phyloP scores from a whole-genome alignment of 2,113 vertebrate species.

The Megaceryle maxima region DNA sequence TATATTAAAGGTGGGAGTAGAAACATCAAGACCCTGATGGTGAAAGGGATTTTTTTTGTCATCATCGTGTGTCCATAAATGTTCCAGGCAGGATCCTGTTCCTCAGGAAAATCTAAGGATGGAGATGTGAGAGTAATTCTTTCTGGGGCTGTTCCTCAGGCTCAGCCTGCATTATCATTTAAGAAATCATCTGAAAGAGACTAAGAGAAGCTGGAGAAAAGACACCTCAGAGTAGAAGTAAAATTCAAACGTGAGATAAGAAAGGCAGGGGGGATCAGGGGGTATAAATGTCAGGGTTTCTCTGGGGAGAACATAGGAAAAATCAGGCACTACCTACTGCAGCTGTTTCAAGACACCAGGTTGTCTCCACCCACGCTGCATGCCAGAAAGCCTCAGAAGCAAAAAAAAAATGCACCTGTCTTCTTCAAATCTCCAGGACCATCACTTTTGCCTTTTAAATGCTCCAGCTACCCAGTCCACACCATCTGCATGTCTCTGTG shows the following conservation, averaged over 20 bases:
- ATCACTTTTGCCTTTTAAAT: not conserved
- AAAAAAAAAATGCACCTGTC: not conserved
- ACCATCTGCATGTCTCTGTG: fast-evolving
- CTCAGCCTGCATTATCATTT: not conserved
- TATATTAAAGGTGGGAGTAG: not conserved
- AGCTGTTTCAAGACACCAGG: not conserved
- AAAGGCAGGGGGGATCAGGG: not conserved
- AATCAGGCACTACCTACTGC: not conserved
- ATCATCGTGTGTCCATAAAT: not conserved
- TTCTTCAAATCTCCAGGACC: not conserved
- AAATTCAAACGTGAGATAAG: not conserved
- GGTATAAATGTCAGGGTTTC: not conserved
- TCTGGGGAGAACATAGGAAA: not conserved
- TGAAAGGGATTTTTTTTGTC: not conserved
- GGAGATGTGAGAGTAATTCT: not conserved
- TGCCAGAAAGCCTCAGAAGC: not conserved
- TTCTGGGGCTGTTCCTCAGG: not conserved
- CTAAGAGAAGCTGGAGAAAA: not conserved
- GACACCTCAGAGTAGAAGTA: not conserved
- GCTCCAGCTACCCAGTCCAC: not conserved
- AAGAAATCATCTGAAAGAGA: not conserved
- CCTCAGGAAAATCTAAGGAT: not conserved
- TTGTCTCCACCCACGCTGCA: not conserved
- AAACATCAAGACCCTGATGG: not conserved
- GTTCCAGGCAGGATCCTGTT: not conserved